Evolutionary conservation across 1,140 invertebrate species (phyloP).

Genomic region (Cydia fagiglandana): DNA sequence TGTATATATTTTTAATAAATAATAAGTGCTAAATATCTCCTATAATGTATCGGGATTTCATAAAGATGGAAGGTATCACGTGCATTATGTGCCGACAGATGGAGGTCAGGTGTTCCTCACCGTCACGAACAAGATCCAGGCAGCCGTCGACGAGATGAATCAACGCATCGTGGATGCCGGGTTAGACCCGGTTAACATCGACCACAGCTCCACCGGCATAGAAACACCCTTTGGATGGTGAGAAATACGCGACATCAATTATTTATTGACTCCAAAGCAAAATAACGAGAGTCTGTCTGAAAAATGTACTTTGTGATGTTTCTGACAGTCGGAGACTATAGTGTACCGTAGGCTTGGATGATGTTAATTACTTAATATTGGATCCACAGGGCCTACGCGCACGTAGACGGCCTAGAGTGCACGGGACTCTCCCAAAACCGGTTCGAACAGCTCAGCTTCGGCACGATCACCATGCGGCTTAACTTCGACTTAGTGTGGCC

Average conservation of each 20-base stretch:
- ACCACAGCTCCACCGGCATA: not conserved
- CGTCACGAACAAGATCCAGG: not conserved
- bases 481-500: not conserved
- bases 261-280: too few species aligned
- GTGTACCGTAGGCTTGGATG: too few species aligned
- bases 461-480: not conserved
- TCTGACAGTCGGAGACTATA: too few species aligned
- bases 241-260: not conserved
- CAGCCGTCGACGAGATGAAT: not conserved
- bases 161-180: not conserved
- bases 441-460: not conserved
- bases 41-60: too few species aligned
- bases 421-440: not conserved
- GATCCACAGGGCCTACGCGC: not conserved
- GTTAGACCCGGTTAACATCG: not conserved
- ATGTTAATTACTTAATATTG: not conserved
- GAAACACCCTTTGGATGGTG: not conserved
- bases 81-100: not conserved
- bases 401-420: not conserved
- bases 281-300: too few species aligned
- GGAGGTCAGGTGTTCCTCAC: not conserved
- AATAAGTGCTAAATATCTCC: too few species aligned
- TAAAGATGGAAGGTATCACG: not conserved
- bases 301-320: too few species aligned
- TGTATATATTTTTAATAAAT: too few species aligned